Conservation (phyloP, 2,797 vertebrate genomes). For the Eidolon dupreanum region DNA sequence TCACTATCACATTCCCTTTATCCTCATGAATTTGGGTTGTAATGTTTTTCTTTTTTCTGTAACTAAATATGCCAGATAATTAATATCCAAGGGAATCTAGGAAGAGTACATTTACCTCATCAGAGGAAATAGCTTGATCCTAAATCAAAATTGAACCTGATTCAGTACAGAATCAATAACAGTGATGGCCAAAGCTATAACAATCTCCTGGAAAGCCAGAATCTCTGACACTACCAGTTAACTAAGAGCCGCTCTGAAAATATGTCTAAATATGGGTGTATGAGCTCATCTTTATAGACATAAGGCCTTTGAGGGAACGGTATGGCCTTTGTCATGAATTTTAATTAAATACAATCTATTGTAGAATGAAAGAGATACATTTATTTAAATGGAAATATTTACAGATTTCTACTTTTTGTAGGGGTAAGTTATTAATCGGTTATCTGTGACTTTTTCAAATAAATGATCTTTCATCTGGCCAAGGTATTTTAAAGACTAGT, state of each 20-base stretch:
- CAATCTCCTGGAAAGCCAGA: neutral
- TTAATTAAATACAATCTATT: constrained; percentile 26
- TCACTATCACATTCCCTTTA: neutral
- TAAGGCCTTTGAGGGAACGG: constrained; percentile 5
- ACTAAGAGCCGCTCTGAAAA: neutral
- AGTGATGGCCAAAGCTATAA: neutral
- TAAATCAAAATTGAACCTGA: constrained; percentile 41
- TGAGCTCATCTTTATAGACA: constrained; percentile 45
- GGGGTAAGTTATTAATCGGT: neutral
- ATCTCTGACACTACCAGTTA: neutral
- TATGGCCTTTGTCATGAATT: constrained; percentile 43
- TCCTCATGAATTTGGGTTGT: neutral
- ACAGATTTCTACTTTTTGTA: constrained; percentile 11
- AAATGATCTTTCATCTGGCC: neutral
- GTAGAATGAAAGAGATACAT: neutral
- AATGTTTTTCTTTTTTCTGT: neutral
- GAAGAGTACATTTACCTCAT: constrained; percentile 22
- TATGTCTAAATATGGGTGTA: neutral
- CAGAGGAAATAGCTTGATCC: constrained; percentile 34
- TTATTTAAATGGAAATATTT: constrained; percentile 45
- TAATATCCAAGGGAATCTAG: neutral
- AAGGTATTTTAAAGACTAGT: neutral
- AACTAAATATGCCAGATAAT: constrained; percentile 2
- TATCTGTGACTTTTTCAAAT: neutral
- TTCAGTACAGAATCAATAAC: constrained; percentile 24